Evolutionary conservation across 2,797 vertebrate species (phyloP).

Genomic region (Pithecia hirsuta): DNA sequence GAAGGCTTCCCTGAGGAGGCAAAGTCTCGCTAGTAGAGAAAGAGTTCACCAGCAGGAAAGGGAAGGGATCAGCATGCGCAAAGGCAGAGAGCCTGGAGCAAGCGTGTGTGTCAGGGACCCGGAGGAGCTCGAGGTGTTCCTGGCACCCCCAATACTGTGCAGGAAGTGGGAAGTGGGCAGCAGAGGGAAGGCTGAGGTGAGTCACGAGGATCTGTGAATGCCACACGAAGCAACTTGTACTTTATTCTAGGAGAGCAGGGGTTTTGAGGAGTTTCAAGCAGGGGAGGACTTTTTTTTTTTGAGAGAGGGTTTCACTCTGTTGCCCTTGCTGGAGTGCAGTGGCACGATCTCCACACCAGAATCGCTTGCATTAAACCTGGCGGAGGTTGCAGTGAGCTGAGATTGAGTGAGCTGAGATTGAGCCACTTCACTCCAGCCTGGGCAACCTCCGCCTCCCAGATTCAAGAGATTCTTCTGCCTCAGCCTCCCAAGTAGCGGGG

Average conservation of each 20-base stretch:
- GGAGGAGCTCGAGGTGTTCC: not conserved
- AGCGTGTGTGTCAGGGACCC: not conserved
- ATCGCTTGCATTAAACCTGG: no score
- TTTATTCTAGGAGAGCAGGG: not conserved
- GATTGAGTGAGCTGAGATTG: no score
- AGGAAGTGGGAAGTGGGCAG: not conserved
- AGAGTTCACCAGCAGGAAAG: not conserved
- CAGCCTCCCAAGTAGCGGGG: no score
- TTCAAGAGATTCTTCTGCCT: not conserved
- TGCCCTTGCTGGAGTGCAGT: not conserved
- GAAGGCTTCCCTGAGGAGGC: not conserved
- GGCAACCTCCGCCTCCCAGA: not conserved
- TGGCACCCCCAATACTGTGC: not conserved
- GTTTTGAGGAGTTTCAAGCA: not conserved
- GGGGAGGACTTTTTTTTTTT: not conserved
- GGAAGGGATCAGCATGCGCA: not conserved
- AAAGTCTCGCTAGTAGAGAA: not conserved
- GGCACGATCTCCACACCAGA: accelerated
- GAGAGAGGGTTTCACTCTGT: not conserved
- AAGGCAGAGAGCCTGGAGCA: not conserved
- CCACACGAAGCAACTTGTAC: not conserved
- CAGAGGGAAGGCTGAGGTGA: not conserved
- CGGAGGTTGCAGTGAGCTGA: no score
- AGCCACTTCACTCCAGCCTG: no score
- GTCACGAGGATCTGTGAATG: not conserved